These are phyloP conservation scores for Zeuzera pyrina DNA, from an alignment of 2,888 invertebrate species.

Conservation along the genomic window DNA sequence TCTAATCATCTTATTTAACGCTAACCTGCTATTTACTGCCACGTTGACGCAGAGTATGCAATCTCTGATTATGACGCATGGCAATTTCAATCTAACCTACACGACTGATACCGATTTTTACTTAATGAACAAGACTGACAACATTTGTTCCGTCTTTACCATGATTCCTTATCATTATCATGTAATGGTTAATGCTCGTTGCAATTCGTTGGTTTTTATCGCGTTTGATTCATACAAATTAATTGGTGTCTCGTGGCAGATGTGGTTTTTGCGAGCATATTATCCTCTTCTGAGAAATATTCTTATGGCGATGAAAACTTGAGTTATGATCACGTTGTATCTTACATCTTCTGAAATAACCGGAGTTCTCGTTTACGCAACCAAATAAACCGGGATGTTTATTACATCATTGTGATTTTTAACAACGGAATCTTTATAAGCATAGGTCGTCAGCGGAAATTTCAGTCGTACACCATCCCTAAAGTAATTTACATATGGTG, in stretches of 20 bases:
- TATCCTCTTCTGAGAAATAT: too few species aligned
- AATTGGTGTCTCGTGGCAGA: too few species aligned
- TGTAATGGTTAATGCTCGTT: conserved; percentile 13
- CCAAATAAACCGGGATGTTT: conserved; percentile 24
- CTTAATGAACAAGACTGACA: conserved; percentile 49
- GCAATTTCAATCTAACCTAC: conserved; percentile 48
- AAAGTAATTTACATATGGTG: conserved; percentile 56
- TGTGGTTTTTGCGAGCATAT: too few species aligned
- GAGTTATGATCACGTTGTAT: too few species aligned
- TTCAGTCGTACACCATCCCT: conserved; percentile 35
- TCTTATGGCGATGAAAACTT: too few species aligned
- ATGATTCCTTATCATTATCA: conserved; percentile 41
- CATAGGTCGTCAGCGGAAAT: conserved; percentile 34
- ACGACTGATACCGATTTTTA: conserved; percentile 51
- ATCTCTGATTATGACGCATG: conserved; percentile 36
- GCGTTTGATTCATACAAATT: too few species aligned
- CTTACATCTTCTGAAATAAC: too few species aligned
- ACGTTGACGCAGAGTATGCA: conserved; percentile 37
- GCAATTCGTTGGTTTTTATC: too few species aligned
- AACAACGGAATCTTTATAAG: conserved; percentile 34
- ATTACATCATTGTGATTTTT: conserved; percentile 33
- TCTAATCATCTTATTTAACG: conserved; percentile 46
- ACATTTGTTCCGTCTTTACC: conserved; percentile 54
- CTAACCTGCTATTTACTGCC: conserved; percentile 15
- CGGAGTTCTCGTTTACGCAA: conserved; percentile 1